Evolutionary conservation across 1,140 invertebrate species (phyloP).

Genomic region (Brevipalpus yothersi): DNA sequence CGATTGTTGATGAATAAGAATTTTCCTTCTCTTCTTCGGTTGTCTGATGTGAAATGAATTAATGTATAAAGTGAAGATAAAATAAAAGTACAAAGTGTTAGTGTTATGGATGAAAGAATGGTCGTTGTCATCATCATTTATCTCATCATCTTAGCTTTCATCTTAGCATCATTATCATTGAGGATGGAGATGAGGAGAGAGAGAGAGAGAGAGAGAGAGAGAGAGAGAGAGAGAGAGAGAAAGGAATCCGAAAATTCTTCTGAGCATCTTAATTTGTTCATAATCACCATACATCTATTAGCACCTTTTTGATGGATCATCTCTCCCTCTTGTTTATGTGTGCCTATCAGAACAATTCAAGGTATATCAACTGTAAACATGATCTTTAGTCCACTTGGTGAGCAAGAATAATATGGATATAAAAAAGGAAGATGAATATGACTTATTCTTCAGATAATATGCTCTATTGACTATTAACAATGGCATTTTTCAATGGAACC

Average conservation of each 20-base stretch:
- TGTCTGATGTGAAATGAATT: background rate
- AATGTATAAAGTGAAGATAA: background rate
- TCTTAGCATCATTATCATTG: background rate
- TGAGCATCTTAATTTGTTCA: background rate
- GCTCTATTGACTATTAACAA: too few relatives aligned
- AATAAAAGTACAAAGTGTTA: background rate
- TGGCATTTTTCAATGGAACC: too few relatives aligned
- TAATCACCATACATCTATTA: background rate
- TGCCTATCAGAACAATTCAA: background rate
- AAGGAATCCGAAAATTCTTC: background rate
- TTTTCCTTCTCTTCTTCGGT: background rate
- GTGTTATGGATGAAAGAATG: background rate
- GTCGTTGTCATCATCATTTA: background rate
- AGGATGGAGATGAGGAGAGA: background rate
- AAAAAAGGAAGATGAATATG: too few relatives aligned
- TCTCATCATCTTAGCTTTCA: background rate
- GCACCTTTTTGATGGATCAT: background rate
- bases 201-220: background rate
- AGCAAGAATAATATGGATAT: too few relatives aligned
- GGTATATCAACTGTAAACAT: background rate
- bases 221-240: background rate
- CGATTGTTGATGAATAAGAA: background rate
- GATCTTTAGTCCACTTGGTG: background rate
- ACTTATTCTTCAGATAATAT: too few relatives aligned
- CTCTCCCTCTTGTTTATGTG: background rate